A percentile compares a stretch with the other conserved stretches of the same genome.
Evolutionary conservation across 2,113 vertebrate species (phyloP).

Genomic region (Grantiella picta): DNA sequence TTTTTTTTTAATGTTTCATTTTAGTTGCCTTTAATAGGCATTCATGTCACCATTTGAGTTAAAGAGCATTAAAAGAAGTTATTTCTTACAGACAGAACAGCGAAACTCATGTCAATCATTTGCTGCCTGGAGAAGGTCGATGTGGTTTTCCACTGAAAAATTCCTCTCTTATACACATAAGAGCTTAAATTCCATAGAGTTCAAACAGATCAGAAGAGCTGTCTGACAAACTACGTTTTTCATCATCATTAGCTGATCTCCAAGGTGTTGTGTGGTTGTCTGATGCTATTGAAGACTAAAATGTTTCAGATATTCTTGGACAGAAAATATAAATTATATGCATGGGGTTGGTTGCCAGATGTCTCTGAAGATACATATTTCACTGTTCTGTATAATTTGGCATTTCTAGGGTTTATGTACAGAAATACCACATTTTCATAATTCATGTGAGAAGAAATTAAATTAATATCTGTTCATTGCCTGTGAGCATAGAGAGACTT

Average conservation of each 20-base stretch:
- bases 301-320: neutral
- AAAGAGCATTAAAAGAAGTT: neutral
- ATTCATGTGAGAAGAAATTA: neutral
- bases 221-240: neutral
- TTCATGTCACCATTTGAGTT: neutral
- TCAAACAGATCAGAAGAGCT: neutral
- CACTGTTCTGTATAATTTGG: neutral
- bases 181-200: neutral
- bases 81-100: neutral
- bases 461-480: neutral
- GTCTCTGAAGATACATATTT: slow-evolving; percentile 1
- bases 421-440: neutral
- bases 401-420: neutral
- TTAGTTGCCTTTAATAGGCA: neutral
- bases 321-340: neutral
- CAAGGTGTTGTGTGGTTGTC: neutral
- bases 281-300: neutral
- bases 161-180: neutral
- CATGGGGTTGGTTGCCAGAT: neutral
- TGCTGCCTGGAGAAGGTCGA: neutral
- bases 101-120: neutral
- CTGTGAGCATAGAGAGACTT: neutral
- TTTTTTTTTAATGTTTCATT: neutral
- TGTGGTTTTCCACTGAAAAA: neutral
- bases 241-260: slow-evolving; percentile 38